Evolutionary conservation across 2,888 invertebrate species (phyloP), one percentile per base, ranked within the genome.

Genomic region (Drosophila eohydei): DNA sequence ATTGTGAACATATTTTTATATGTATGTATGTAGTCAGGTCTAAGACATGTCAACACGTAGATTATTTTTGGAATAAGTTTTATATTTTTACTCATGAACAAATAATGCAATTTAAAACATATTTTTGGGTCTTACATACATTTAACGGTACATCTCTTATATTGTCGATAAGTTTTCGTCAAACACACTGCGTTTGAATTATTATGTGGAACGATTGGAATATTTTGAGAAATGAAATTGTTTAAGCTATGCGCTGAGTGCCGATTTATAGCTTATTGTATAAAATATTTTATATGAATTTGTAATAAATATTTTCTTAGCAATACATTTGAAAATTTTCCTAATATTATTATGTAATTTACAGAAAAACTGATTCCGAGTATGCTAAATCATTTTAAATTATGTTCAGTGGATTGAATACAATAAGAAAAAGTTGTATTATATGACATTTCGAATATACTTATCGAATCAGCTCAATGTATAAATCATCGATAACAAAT

Each of bases 401-500:
- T 7, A 14, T 14, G 0, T 14, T 44, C 4, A 7, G 4, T n/a
- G 28, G 8, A 46, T 28, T n/a, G 14, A 28, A n/a, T 26, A 2
- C 28, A 46, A 6, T 46, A 28, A 0, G 1, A n/a, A 26, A 14
- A 11, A 12, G 12, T 12, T 26, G 44, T 44, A 26, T 14, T 7
- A 28, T 8, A 14, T 8, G 2, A 8, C 2, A 46, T 11, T 16
- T 50, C n/a, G n/a, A n/a, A n/a, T n/a, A n/a, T 1, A 28, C 2
- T 28, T 46, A 52, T 52, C 34, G 34, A 21, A 21, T 7, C n/a
- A 8, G n/a, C 8, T 26, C 48, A n/a, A 48, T 30, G 26, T n/a
- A 4, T 30, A n/a, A 51, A 51, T 4, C 6, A 36, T 52, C 51
- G 51, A 52, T 52, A 52, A 36, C 26, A 14, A 14, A 36, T 36